Base-by-base conservation (phyloP, 2,888 invertebrate species). In the Phortica magna region DNA sequence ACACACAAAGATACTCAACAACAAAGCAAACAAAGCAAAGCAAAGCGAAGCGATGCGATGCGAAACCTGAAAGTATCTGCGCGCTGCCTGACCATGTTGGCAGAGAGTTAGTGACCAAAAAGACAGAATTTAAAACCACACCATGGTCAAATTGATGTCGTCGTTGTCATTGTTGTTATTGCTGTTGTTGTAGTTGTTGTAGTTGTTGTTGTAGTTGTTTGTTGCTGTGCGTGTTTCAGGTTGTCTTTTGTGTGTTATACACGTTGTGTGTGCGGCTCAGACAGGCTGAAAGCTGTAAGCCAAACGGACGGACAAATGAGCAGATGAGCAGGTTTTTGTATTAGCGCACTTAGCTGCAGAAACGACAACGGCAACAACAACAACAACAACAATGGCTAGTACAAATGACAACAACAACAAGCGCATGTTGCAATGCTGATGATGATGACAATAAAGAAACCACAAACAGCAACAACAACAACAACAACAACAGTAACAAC, bases 391-490 rank as follows among this genome's bases (percentile, higher is more conserved):
- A 65, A 41, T 31, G 19, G 14, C 41, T 31, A 65, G n/a, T 41
- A 65, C 65, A 17, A 61, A 7, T 41, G 7, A 41, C n/a, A 65
- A 31, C 12, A 39, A 41, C 65, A 65, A 65, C 41, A 31, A 31
- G 3, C 31, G 31, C 31, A 31, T 31, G 31, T 31, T 31, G 31
- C 31, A 31, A 31, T 3, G 10, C 39, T 42, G 17, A 53, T 53
- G 53, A 53, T 7, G 53, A 10, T 53, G 53, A 14, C n/a, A 17
- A 14, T n/a, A 89, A 88, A 82, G 84, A 78, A 71, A 80, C 79
- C 74, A 71, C 39, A 78, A 75, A 41, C 77, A 59, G 53, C 77
- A 67, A 67, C 43, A 70, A 73, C 48, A 64, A 74, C 48, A 67
- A 74, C 78, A 78, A 73, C 70, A 77, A 67, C 73, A 65, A 39